Evolutionary conservation across 2,113 vertebrate species (phyloP).

Genomic region (Mastomys coucha): DNA sequence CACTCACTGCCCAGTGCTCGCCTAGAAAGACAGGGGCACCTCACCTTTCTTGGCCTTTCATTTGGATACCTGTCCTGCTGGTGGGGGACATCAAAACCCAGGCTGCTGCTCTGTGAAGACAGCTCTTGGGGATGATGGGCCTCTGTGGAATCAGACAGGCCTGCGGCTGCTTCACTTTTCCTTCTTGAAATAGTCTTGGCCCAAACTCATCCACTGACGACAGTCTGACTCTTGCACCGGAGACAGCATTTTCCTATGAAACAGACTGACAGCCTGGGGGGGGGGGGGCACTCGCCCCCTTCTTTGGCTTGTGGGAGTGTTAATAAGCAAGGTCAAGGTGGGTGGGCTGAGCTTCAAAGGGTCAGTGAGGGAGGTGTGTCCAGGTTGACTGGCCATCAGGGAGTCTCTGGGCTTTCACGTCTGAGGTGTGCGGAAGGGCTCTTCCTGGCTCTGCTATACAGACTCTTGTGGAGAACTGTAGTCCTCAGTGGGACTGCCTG

Average conservation of each 20-base stretch:
- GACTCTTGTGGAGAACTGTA: background rate
- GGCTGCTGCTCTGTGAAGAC: background rate
- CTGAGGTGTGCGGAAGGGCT: background rate
- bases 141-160: background rate
- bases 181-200: background rate
- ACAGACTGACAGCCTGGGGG: background rate
- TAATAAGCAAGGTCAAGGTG: background rate
- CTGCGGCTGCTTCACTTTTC: background rate
- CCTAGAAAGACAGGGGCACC: background rate
- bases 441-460: background rate
- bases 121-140: background rate
- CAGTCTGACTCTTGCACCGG: no score
- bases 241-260: background rate
- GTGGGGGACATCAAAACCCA: background rate
- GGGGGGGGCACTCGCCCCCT: no score
- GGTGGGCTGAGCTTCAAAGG: background rate
- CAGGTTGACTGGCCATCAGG: background rate
- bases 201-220: background rate
- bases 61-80: background rate
- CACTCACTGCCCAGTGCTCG: background rate
- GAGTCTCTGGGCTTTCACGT: background rate
- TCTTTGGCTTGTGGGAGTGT: background rate
- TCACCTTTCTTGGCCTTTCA: background rate
- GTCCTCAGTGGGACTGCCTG: accelerated
- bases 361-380: background rate